Conservation (phyloP, 2,113 vertebrate species). For the Thalassoma bifasciatum region DNA sequence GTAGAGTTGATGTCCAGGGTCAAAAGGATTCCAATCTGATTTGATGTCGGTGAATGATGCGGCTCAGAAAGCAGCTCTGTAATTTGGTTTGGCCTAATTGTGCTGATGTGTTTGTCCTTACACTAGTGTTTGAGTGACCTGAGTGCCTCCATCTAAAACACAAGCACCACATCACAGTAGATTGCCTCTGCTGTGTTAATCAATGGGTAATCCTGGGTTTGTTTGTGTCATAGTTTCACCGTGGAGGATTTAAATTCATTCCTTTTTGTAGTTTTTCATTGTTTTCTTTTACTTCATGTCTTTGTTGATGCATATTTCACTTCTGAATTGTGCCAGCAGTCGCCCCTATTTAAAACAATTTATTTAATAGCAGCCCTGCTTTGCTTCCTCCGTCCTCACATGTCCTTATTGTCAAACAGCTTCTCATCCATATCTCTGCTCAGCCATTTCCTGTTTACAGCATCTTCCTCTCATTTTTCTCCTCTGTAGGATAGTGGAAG, state of each 20-base stretch:
- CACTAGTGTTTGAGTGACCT: constrained; percentile 28
- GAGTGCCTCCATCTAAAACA: constrained; percentile 17
- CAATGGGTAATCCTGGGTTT: constrained; percentile 22
- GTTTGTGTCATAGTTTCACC: constrained; percentile 21
- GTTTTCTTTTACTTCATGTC: constrained; percentile 12
- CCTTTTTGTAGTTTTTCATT: constrained; percentile 20
- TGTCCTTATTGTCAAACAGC: constrained; percentile 27
- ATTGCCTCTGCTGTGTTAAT: constrained; percentile 44
- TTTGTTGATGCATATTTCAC: constrained; percentile 7
- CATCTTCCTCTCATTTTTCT: constrained; percentile 25
- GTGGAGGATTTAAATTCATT: constrained; percentile 13
- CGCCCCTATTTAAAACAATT: constrained; percentile 29
- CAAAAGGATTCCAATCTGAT: constrained; percentile 44
- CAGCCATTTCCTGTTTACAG: constrained; percentile 68
- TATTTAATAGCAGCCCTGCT: not conserved
- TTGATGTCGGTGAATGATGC: constrained; percentile 52
- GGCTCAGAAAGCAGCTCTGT: constrained; percentile 27
- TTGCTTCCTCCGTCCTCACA: constrained; percentile 24
- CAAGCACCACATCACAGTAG: constrained; percentile 38
- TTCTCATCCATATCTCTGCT: constrained; percentile 42
- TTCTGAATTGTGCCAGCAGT: constrained; percentile 4
- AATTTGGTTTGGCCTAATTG: constrained; percentile 54
- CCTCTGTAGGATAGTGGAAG: constrained; percentile 93
- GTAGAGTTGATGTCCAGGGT: constrained; percentile 46
- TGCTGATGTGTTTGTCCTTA: constrained; percentile 34